Conservation (phyloP, 1,140 invertebrate genomes). For the Drosophila ogumai region DNA sequence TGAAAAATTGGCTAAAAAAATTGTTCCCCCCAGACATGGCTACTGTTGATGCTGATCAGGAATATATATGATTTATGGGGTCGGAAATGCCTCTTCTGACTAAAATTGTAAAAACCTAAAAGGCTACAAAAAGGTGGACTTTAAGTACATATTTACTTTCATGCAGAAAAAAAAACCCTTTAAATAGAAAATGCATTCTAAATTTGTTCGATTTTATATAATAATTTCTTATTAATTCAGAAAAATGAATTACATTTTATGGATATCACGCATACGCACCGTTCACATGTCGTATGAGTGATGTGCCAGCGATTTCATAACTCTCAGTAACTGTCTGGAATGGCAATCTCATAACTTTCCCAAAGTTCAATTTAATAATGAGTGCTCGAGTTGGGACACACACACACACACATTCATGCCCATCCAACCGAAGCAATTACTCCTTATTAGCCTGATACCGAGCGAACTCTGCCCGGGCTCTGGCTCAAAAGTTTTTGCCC, state of each 20-base stretch:
- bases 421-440: slow-evolving; percentile 11
- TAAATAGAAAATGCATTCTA: neutral
- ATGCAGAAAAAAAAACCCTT: too few relatives aligned
- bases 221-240: neutral
- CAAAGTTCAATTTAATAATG: slow-evolving; percentile 11
- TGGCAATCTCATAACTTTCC: neutral
- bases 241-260: neutral
- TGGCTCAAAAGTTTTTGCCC: slow-evolving; percentile 21
- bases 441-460: slow-evolving; percentile 11
- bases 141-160: too few relatives aligned
- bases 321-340: neutral
- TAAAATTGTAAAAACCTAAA: too few relatives aligned
- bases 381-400: neutral
- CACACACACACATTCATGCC: slow-evolving; percentile 4
- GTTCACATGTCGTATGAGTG: slow-evolving; percentile 2
- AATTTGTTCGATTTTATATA: neutral
- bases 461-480: neutral
- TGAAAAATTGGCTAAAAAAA: too few relatives aligned
- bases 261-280: neutral
- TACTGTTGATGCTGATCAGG: too few relatives aligned
- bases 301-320: neutral
- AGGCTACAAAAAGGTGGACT: too few relatives aligned
- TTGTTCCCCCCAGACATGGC: too few relatives aligned
- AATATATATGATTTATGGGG: too few relatives aligned
- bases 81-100: too few relatives aligned